Base-by-base conservation (phyloP, 2,797 vertebrate species). In the Myotis daubentonii region DNA sequence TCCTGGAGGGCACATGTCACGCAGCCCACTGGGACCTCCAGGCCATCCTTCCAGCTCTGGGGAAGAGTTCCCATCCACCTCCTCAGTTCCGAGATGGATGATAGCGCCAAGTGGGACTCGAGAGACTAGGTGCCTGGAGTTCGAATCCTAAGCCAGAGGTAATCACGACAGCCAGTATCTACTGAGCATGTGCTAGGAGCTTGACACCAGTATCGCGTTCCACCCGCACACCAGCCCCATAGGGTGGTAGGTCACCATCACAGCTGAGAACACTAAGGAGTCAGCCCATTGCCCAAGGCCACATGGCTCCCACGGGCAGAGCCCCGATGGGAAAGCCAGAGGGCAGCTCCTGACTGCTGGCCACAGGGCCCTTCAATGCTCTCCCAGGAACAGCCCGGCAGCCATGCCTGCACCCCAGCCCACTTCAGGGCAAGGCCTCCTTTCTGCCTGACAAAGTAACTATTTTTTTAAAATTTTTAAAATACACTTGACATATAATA, bases 1-100 rank as follows among this genome's bases (percentile, higher is more conserved):
- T 23, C 6, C 11, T 28, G 5, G 36, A 74, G n/a, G 72, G 13
- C 23, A 71, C 5, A 1, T 0, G 1, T 12, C 28, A 0, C 1
- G 16, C 1, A 23, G 4, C n/a, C 60, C 3, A 10, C 51, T 5
- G 38, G 17, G 79, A 25, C 62, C 30, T 8, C 5, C 1, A 15
- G 47, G 25, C 62, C 49, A 12, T 38, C 55, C 80, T 49, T 33
- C 38, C 62, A 13, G 30, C 62, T 60, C 60, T 38, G 30, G 49
- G 47, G 76, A 72, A 51, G 28, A 74, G 38, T 13, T 72, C 75
- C 80, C 9, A 0, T 47, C 25, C 49, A 20, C 23, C 53, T 62
- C 28, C 36, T 7, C 25, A 47, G 2, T 6, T 11, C 68, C 23
- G 62, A 80, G 60, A 53, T 4, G 25, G 79, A 41, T 22, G 41